Evolutionary conservation across 2,797 vertebrate species (phyloP).

Genomic region (Argentina silus): DNA sequence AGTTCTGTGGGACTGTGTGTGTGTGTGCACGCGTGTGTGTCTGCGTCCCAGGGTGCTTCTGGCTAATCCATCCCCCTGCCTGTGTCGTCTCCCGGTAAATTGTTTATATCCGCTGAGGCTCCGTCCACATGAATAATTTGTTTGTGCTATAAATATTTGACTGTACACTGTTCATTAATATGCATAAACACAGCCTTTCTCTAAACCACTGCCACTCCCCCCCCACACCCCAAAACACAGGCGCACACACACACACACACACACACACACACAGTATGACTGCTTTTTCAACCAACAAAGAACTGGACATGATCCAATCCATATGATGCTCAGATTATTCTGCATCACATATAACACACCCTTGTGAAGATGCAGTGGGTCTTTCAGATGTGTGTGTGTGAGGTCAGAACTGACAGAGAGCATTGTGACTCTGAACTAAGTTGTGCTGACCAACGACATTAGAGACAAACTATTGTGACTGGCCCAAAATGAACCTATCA

Average conservation of each 20-base stretch:
- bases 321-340: background rate
- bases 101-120: constrained; percentile 81
- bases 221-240: constrained; percentile 44
- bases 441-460: constrained; percentile 20
- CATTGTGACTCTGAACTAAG: constrained; percentile 8
- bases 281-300: background rate
- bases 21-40: constrained; percentile 30
- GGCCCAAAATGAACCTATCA: constrained; percentile 49
- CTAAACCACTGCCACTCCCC: constrained; percentile 43
- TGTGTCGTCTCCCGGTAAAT: constrained; percentile 78
- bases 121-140: constrained; percentile 81
- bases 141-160: constrained; percentile 84
- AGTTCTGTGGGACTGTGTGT: constrained; percentile 26
- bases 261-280: too few species aligned
- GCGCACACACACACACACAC: constrained; percentile 13
- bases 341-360: constrained; percentile 1
- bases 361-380: constrained; percentile 29
- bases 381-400: background rate
- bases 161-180: constrained; percentile 79
- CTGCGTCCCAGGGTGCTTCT: constrained; percentile 54
- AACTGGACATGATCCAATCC: background rate
- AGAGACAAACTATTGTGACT: background rate
- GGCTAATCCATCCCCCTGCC: constrained; percentile 72
- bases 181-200: constrained; percentile 72
- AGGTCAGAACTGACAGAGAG: background rate